Base-by-base conservation (phyloP, 2,113 vertebrate species). In the Lamprologus speciosus region DNA sequence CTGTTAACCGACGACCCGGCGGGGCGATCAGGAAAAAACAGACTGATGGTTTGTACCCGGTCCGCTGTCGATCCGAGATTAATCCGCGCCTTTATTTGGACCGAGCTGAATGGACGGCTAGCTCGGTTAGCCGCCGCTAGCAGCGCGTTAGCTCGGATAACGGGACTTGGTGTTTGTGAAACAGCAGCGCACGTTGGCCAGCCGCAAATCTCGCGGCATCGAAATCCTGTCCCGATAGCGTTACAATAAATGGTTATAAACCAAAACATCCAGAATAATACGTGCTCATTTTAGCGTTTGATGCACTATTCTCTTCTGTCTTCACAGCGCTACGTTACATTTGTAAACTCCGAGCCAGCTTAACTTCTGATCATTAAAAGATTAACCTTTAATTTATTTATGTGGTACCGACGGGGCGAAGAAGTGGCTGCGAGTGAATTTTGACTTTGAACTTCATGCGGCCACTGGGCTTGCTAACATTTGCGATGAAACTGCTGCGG, bases 31-130 rank as follows among this genome's bases (percentile, higher is more conserved):
- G 3, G 5, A 4, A 40, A 28, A 47, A 13, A 1, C 13, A 4
- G 8, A 55, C 11, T 11, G 11, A 10, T 12, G 4, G 12, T 5
- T 8, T 3, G 17, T 10, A 2, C 8, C 1, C 3, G 2, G 8
- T 35, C 16, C n/a, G 51, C 42, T 81, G 80, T 84, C 88, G 55
- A 37, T 14, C 33, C 21, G 33, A 40, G 37, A 33, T 68, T 26
- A 26, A 57, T 60, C 19, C 10, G 9, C 8, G 53, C 37, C 28
- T 82, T 50, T 47, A 80, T 68, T 85, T 78, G 79, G 60, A 85
- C 58, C 16, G 31, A 63, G 68, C 53, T 85, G 85, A 92, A 90
- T 85, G 92, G 84, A 42, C 16, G 17, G 82, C 73, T 90, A 90
- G 78, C 83, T 8, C 17, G 53, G 14, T 68, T 85, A 91, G 85